phyloP scores from a whole-genome alignment of 2,888 invertebrate species.

The Drosophila setosimentum region DNA sequence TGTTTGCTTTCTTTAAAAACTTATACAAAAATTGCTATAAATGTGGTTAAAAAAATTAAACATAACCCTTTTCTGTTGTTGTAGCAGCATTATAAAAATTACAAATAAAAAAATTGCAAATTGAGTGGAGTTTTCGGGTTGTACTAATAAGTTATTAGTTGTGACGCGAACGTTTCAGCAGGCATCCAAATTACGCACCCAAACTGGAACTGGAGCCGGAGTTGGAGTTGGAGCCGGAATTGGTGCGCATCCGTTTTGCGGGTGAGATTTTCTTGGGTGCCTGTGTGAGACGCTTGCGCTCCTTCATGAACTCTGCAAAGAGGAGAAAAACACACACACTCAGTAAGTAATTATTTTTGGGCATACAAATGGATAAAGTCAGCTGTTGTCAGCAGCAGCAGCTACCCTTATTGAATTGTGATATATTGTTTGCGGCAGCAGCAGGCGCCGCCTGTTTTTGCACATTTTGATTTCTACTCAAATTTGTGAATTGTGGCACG shows the following conservation, averaged over 20 bases:
- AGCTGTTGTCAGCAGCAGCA: conserved; percentile 55
- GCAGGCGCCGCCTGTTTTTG: conserved; percentile 79
- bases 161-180: conserved; percentile 66
- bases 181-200: conserved; percentile 58
- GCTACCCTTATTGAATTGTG: conserved; percentile 47
- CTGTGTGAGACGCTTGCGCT: conserved; percentile 84
- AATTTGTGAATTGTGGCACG: conserved; percentile 62
- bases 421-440: conserved; percentile 38
- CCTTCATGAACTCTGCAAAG: conserved; percentile 85
- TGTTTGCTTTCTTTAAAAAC: conserved; percentile 31
- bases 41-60: conserved; percentile 11
- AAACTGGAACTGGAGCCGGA: conserved; percentile 42
- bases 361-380: conserved; percentile 53
- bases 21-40: conserved; percentile 32
- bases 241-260: conserved; percentile 83
- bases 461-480: conserved; percentile 68
- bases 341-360: conserved; percentile 32
- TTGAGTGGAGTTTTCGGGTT: conserved; percentile 49
- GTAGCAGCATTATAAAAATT: conserved; percentile 55
- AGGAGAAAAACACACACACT: conserved; percentile 9
- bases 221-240: conserved; percentile 55
- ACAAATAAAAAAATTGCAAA: conserved; percentile 66
- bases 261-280: conserved; percentile 84
- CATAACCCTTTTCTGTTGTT: conserved; percentile 19
- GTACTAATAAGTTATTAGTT: conserved; percentile 40